These are phyloP conservation scores for Tapirus terrestris DNA, from an alignment of 2,113 vertebrate species.

Conservation along the genomic window DNA sequence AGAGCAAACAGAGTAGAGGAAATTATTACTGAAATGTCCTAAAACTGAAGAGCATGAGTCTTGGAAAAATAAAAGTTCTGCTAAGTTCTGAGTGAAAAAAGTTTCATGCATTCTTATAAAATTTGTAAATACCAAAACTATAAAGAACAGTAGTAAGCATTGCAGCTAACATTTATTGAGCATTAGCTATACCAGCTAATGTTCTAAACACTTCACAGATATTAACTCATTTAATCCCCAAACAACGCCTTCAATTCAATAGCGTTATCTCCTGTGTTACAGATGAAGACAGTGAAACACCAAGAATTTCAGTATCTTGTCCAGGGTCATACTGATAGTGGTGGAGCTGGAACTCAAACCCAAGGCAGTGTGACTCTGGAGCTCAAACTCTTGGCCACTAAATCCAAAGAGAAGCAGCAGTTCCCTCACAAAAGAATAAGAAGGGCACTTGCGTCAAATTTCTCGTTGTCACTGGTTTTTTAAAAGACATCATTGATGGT, in stretches of 20 bases:
- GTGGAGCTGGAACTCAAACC: neutral
- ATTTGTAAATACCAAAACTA: neutral
- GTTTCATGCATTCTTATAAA: neutral
- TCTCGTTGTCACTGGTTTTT: neutral
- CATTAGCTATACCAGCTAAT: neutral
- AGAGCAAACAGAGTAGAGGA: neutral
- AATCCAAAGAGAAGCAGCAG: neutral
- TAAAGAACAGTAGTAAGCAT: neutral
- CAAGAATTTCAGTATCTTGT: neutral
- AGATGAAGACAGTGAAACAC: neutral
- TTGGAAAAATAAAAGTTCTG: neutral
- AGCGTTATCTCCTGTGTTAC: neutral
- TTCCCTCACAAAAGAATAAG: neutral
- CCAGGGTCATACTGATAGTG: neutral
- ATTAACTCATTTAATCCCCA: neutral
- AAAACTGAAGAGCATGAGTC: neutral
- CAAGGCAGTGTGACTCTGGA: neutral
- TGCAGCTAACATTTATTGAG: neutral
- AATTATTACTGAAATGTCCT: neutral
- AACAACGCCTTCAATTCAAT: neutral
- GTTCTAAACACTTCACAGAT: neutral
- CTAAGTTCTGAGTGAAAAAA: neutral
- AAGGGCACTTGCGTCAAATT: neutral
- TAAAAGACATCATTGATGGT: neutral
- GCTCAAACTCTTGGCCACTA: neutral